Conservation (phyloP, 2,888 invertebrate genomes). For the Glyphotaelius pellucidus region DNA sequence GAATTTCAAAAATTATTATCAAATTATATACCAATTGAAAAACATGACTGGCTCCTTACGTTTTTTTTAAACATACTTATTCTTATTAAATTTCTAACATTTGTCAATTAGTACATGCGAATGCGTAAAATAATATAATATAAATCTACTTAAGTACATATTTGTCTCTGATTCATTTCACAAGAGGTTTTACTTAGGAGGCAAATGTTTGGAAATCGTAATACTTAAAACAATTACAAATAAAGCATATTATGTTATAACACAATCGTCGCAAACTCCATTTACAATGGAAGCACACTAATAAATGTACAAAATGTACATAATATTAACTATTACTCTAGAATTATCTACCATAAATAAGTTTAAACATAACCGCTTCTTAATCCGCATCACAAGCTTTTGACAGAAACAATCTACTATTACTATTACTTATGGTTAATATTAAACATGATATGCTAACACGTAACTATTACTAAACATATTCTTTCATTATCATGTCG, state of each 20-base stretch:
- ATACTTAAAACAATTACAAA: slow-evolving; percentile 42
- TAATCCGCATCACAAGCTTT: slow-evolving; percentile 46
- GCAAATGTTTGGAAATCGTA: slow-evolving; percentile 11
- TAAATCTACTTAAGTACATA: neutral
- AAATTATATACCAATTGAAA: neutral
- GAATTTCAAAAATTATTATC: neutral
- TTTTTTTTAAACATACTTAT: neutral
- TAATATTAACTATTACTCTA: slow-evolving; percentile 46
- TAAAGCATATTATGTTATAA: slow-evolving; percentile 12
- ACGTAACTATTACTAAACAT: slow-evolving; percentile 30
- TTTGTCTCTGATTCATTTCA: slow-evolving; percentile 25
- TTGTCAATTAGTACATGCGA: slow-evolving; percentile 34
- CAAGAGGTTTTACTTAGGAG: neutral
- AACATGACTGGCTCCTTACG: neutral
- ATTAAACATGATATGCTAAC: slow-evolving; percentile 48
- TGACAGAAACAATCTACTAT: slow-evolving; percentile 31
- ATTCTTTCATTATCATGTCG: neutral
- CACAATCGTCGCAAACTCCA: slow-evolving; percentile 29
- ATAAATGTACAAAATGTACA: slow-evolving; percentile 42
- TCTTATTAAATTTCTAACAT: neutral
- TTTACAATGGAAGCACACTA: slow-evolving; percentile 52
- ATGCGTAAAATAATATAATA: slow-evolving; percentile 11
- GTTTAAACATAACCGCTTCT: slow-evolving; percentile 34
- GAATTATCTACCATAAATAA: slow-evolving; percentile 47
- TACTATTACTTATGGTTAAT: slow-evolving; percentile 11